Conservation (phyloP, 2,888 invertebrate species). For the Belgica antarctica region DNA sequence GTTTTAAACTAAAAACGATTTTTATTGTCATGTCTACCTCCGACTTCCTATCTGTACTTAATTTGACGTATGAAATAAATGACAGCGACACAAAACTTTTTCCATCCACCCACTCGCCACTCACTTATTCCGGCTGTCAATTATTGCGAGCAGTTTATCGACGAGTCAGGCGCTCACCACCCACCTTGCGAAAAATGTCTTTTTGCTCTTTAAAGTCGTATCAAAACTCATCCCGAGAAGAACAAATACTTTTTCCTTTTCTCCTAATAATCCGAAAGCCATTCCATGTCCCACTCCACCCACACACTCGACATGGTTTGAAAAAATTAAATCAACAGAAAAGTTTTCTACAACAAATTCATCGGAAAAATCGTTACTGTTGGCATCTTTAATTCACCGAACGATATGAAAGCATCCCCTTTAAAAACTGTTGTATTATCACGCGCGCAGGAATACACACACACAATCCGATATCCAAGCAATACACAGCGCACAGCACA, state of each 20-base stretch:
- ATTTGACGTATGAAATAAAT: neutral
- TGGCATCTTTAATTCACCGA: neutral
- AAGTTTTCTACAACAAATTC: too few relatives aligned
- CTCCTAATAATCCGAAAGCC: neutral
- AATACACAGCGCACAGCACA: neutral
- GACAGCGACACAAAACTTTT: neutral
- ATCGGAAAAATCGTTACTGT: neutral
- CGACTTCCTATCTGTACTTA: neutral
- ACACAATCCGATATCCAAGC: neutral
- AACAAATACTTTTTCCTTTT: neutral
- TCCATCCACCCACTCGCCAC: neutral
- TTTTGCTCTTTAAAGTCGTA: too few relatives aligned
- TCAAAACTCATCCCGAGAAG: neutral
- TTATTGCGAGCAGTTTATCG: neutral
- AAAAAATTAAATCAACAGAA: too few relatives aligned
- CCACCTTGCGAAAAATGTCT: too few relatives aligned
- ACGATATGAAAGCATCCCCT: neutral
- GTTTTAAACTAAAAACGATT: too few relatives aligned
- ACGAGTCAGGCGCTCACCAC: too few relatives aligned
- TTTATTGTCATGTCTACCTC: too few relatives aligned
- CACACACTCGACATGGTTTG: too few relatives aligned
- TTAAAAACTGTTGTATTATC: slow-evolving; percentile 19
- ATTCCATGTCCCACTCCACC: neutral
- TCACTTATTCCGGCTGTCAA: neutral
- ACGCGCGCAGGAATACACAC: slow-evolving; percentile 23